Percentiles rank a stretch among this genome's conserved stretches.
These are phyloP conservation scores for Melopsittacus undulatus DNA, from an alignment of 2,797 vertebrate genomes.

Conservation along the genomic window DNA sequence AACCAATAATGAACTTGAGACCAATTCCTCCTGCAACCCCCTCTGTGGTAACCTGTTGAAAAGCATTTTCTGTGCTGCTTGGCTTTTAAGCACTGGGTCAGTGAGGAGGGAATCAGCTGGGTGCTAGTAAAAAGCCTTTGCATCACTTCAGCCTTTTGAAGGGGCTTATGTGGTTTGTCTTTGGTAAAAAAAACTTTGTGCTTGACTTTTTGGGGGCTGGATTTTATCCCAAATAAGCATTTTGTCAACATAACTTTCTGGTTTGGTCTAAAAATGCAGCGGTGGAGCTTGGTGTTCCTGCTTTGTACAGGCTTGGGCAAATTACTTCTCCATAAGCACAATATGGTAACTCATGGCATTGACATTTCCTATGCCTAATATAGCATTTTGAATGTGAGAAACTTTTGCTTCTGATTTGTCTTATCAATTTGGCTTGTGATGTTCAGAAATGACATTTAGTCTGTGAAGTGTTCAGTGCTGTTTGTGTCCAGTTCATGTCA, in stretches of 20 bases:
- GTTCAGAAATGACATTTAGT: neutral
- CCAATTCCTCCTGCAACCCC: neutral
- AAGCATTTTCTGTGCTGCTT: neutral
- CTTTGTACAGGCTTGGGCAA: neutral
- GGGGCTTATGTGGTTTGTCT: neutral
- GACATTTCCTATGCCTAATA: neutral
- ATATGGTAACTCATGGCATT: neutral
- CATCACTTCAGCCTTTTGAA: neutral
- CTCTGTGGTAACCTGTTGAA: neutral
- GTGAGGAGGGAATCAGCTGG: neutral
- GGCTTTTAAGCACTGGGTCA: neutral
- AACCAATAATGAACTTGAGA: neutral
- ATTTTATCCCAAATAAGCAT: neutral
- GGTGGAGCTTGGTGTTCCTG: neutral
- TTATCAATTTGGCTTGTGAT: neutral
- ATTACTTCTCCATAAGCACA: neutral
- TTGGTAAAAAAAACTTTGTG: neutral
- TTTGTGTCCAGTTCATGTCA: neutral
- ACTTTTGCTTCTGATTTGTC: neutral
- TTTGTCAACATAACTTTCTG: neutral
- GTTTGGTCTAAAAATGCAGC: neutral
- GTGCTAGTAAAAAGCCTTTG: neutral
- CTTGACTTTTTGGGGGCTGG: neutral
- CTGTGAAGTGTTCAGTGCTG: neutral
- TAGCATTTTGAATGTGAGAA: neutral